phyloP scores from a whole-genome alignment of 2,888 invertebrate species.

The Stenotaenia linearis region DNA sequence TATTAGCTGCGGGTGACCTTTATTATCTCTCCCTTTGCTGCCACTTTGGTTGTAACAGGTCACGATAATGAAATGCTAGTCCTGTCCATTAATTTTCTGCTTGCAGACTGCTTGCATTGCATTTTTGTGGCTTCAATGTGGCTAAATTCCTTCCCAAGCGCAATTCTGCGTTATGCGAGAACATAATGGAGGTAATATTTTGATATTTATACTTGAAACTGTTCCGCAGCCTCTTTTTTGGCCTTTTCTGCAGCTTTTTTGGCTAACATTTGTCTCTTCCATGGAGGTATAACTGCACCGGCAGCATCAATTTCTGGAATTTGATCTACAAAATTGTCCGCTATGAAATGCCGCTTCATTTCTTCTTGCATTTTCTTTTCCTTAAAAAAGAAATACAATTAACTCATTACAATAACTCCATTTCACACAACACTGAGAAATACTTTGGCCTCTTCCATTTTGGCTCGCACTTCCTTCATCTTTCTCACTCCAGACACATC shows the following conservation, averaged over 20 bases:
- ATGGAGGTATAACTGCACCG: conserved; percentile 83
- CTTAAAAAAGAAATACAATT: conserved; percentile 42
- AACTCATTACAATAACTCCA: background rate
- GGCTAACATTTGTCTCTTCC: conserved; percentile 94
- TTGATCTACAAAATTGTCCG: conserved; percentile 81
- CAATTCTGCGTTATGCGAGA: too few species aligned
- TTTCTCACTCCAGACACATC: conserved; percentile 91
- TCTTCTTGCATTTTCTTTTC: conserved; percentile 79
- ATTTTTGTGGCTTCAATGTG: too few species aligned
- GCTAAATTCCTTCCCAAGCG: too few species aligned
- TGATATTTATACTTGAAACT: conserved; percentile 55
- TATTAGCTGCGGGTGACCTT: too few species aligned
- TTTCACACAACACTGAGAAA: background rate
- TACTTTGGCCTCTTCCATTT: conserved; percentile 63
- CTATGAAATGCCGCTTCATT: conserved; percentile 75
- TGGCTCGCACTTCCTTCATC: conserved; percentile 80
- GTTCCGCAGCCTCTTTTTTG: conserved; percentile 80
- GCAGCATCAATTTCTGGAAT: conserved; percentile 82
- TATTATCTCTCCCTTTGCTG: too few species aligned
- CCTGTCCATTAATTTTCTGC: too few species aligned
- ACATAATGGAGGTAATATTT: too few species aligned
- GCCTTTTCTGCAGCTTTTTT: conserved; percentile 91
- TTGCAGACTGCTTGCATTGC: too few species aligned
- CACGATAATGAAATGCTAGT: too few species aligned
- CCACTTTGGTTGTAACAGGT: too few species aligned